Evolutionary conservation across 1,140 invertebrate species (phyloP).

Genomic region (Hestina assimilis): DNA sequence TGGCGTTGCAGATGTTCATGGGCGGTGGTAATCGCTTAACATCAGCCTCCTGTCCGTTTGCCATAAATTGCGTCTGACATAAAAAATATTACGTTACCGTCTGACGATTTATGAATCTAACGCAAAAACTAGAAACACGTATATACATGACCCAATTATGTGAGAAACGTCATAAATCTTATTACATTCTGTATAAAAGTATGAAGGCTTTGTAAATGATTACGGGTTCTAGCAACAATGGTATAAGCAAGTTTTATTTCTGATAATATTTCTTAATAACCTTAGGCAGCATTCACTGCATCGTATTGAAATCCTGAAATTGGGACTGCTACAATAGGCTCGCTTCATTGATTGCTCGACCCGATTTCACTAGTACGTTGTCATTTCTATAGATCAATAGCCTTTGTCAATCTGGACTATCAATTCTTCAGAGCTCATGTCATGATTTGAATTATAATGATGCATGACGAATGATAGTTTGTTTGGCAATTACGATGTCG

Average conservation of each 20-base stretch:
- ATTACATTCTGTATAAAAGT: background rate
- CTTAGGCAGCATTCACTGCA: background rate
- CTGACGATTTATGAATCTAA: background rate
- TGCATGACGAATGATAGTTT: conserved; percentile 8
- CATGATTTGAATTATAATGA: conserved; percentile 16
- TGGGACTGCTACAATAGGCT: conserved; percentile 17
- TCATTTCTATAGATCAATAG: conserved; percentile 25
- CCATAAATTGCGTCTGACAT: no score
- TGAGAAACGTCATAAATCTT: background rate
- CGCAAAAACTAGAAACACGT: background rate
- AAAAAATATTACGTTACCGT: no score
- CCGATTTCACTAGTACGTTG: conserved; percentile 15
- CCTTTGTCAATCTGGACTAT: conserved; percentile 20
- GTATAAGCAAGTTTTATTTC: background rate
- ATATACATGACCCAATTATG: background rate
- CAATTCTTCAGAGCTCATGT: conserved; percentile 16
- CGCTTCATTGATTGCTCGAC: conserved; percentile 16
- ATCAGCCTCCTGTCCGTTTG: no score
- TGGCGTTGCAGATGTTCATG: no score
- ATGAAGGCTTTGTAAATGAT: background rate
- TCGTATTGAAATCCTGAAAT: conserved; percentile 19
- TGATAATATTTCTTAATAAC: conserved; percentile 9
- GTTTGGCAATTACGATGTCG: background rate
- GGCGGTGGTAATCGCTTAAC: no score
- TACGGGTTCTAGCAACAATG: background rate